phyloP scores from a whole-genome alignment of 2,888 invertebrate genomes.

The Plagodis pulveraria region DNA sequence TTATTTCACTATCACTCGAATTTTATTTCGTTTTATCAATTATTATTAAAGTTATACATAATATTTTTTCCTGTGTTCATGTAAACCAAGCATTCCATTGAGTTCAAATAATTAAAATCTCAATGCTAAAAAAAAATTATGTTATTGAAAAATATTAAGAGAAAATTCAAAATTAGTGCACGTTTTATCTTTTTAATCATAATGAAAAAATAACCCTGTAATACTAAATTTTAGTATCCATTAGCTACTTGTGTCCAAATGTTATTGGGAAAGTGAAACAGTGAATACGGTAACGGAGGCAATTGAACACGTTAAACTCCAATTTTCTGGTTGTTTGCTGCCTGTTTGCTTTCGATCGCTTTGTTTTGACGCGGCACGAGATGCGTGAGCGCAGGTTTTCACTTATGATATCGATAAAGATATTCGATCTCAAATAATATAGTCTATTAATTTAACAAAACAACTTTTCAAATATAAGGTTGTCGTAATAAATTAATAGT shows the following conservation, averaged over 20 bases:
- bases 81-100: no score
- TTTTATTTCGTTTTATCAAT: no score
- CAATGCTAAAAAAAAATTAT: no score
- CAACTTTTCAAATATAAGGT: no score
- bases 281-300: constrained; percentile 5
- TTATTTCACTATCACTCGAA: no score
- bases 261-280: constrained; percentile 18
- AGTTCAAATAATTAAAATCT: no score
- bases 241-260: background rate
- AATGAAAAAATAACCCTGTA: background rate
- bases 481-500: no score
- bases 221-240: background rate
- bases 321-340: constrained; percentile 29
- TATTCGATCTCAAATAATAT: background rate
- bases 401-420: background rate
- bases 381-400: constrained; percentile 5
- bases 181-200: no score
- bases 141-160: no score
- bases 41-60: no score
- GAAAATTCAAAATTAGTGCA: no score
- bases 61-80: no score
- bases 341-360: constrained; percentile 52
- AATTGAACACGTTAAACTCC: constrained; percentile 14
- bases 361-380: constrained; percentile 10
- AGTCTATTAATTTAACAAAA: background rate